Evolutionary conservation across 2,797 vertebrate species (phyloP).

Genomic region (Clarias fuscus): DNA sequence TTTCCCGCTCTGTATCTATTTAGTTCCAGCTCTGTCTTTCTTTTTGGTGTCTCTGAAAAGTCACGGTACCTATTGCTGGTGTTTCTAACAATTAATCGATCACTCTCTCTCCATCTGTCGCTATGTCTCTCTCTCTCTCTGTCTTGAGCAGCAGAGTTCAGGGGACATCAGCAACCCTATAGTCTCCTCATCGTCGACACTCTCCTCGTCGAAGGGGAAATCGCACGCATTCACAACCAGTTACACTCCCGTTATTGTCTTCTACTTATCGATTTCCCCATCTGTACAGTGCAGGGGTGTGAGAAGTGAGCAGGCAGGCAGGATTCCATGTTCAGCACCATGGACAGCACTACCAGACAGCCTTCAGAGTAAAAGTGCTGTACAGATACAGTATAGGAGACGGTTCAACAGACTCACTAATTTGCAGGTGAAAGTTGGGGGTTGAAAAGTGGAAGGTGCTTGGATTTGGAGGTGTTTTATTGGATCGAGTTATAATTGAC

Average conservation of each 20-base stretch:
- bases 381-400: neutral
- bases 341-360: neutral
- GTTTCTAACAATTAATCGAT: conserved; percentile 9
- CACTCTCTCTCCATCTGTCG: neutral
- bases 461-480: neutral
- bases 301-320: neutral
- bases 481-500: neutral
- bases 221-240: neutral
- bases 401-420: no score
- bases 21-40: neutral
- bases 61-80: neutral
- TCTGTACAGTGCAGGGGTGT: conserved; percentile 4
- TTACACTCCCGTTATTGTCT: conserved; percentile 30
- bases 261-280: conserved; percentile 15
- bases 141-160: conserved; percentile 85
- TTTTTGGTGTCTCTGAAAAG: conserved; percentile 67
- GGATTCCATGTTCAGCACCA: neutral
- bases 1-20: neutral
- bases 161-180: conserved; percentile 90
- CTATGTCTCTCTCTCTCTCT: conserved; percentile 31
- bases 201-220: conserved; percentile 83
- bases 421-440: neutral
- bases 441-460: no score
- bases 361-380: neutral
- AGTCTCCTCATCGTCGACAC: conserved; percentile 91